A percentile compares a stretch with the other conserved stretches of the same genome.
These are phyloP conservation scores for Nilaparvata lugens DNA, from an alignment of 1,140 invertebrate species.

Conservation along the genomic window DNA sequence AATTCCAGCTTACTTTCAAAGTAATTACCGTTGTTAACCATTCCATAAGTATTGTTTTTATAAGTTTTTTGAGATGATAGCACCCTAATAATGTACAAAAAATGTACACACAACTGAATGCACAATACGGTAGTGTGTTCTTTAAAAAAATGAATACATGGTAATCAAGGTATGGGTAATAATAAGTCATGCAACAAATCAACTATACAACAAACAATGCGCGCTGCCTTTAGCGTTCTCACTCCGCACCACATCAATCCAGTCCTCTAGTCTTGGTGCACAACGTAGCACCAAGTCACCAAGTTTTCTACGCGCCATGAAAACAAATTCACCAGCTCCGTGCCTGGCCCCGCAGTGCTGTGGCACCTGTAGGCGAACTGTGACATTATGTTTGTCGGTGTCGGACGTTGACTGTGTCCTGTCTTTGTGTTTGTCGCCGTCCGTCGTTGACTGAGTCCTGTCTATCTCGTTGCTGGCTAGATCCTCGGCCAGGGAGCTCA, in stretches of 20 bases:
- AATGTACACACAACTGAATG: too few species aligned
- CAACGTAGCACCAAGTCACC: conserved; percentile 60
- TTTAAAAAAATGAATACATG: too few species aligned
- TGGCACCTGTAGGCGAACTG: conserved; percentile 39
- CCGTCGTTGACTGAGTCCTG: conserved; percentile 26
- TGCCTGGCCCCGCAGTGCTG: conserved; percentile 56
- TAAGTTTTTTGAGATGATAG: too few species aligned
- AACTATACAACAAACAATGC: conserved; percentile 52
- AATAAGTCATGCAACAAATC: not conserved
- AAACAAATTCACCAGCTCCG: conserved; percentile 65
- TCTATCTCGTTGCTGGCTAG: conserved; percentile 31
- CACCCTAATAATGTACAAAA: too few species aligned
- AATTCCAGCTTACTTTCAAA: too few species aligned
- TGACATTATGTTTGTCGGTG: not conserved
- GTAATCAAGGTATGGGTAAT: not conserved
- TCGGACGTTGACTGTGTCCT: conserved; percentile 22
- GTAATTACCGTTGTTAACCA: too few species aligned
- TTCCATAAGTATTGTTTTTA: too few species aligned
- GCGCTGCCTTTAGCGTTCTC: conserved; percentile 47
- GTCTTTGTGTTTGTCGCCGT: conserved; percentile 30
- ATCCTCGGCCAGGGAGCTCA: conserved; percentile 28
- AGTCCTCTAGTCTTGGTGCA: conserved; percentile 59
- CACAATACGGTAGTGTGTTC: too few species aligned
- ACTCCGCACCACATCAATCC: conserved; percentile 48
- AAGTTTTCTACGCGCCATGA: conserved; percentile 63